Base-by-base conservation (phyloP, 2,113 vertebrate species). In the Paradisaea rubra region DNA sequence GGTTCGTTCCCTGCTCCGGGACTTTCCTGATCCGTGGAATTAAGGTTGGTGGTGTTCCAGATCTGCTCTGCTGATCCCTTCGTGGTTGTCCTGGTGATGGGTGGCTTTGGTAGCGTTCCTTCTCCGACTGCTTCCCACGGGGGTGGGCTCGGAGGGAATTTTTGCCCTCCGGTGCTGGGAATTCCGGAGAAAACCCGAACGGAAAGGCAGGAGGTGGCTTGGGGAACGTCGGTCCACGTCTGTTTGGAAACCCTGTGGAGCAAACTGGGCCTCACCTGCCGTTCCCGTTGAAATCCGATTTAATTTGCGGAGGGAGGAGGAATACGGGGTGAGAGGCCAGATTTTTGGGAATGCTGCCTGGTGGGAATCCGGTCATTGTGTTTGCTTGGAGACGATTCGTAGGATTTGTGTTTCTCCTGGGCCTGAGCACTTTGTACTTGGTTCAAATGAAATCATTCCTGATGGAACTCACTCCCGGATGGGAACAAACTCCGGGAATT, bases 401-500 rank as follows among this genome's bases (percentile, higher is more conserved):
- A 2, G 9, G 24, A 10, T 35, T 27, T 2, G 0, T 3, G 27
- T 64, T 80, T 16, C 27, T 60, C 22, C 53, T 21, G 66, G 33
- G 35, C 22, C 33, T 35, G 41, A 54, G 57, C 33, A 13, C 20
- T 44, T 44, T 65, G 24, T 25, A 1, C 42, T 79, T 2, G 6
- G 14, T 27, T 63, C 27, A 20, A 19, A 15, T n/a, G 0, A 41
- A 83, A n/a, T 41, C 12, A 41, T 44, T 49, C 18, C 20, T 20
- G 2, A 0, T 5, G 42, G 44, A 69, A 37, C 24, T 42, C 22
- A 0, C 28, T 0, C 15, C 3, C 15, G 10, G 42, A 0, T 3
- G 31, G 69, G 49, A 60, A 9, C 13, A 39, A 72, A 14, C 45
- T 45, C 7, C 8, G 1, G 72, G 49, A 72, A 13, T 17, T 25